Percentiles rank a stretch among this genome's conserved stretches.
Evolutionary conservation across 1,140 invertebrate genomes (phyloP).

Genomic region (Sycophila sp.): DNA sequence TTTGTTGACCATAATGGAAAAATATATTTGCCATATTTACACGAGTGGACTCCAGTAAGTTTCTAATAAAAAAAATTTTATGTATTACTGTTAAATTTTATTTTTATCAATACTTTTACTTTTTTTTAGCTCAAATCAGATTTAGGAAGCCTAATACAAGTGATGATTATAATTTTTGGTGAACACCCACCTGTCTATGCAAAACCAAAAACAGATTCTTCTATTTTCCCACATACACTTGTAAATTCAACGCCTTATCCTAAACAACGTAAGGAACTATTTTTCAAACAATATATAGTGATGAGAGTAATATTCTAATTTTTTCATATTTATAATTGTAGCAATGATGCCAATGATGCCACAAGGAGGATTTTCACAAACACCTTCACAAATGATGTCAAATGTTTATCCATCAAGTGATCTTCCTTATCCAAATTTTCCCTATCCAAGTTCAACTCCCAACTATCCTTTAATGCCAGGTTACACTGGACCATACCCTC

Average conservation of each 20-base stretch:
- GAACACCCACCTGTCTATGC: constrained; percentile 95
- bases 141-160: constrained; percentile 85
- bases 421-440: constrained; percentile 61
- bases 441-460: constrained; percentile 43
- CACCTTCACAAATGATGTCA: neutral
- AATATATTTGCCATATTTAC: constrained; percentile 96
- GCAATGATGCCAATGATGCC: constrained; percentile 17
- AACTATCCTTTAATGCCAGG: constrained; percentile 50
- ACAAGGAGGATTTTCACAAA: constrained; percentile 7
- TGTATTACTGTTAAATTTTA: constrained; percentile 12
- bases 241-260: constrained; percentile 71
- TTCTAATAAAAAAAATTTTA: constrained; percentile 16
- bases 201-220: constrained; percentile 69
- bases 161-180: constrained; percentile 93
- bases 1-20: constrained; percentile 96
- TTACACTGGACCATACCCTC: constrained; percentile 56
- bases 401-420: constrained; percentile 32
- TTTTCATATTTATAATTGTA: constrained; percentile 22
- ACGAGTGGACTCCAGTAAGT: constrained; percentile 91
- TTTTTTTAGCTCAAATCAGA: constrained; percentile 79
- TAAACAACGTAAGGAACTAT: constrained; percentile 63
- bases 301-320: neutral
- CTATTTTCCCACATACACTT: constrained; percentile 40
- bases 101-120: constrained; percentile 6
- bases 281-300: neutral